Conservation (phyloP, 1,140 invertebrate species). For the Drosophila prosaltans region DNA sequence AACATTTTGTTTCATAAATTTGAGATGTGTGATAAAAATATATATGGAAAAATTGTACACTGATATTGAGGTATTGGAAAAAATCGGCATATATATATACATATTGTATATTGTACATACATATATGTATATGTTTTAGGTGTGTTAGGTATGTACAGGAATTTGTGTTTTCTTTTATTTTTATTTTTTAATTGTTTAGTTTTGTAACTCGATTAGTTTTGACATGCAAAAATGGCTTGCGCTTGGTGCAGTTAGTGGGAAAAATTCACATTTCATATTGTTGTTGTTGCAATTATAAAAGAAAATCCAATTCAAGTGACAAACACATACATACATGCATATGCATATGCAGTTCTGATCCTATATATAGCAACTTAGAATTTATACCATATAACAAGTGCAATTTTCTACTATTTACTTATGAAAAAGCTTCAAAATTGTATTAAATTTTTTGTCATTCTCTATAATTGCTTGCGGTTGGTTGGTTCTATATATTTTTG, state of each 20-base stretch:
- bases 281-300: conserved; percentile 40
- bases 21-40: conserved; percentile 64
- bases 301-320: conserved; percentile 9
- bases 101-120: conserved; percentile 22
- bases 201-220: conserved; percentile 62
- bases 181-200: conserved; percentile 24
- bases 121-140: conserved; percentile 30
- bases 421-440: conserved; percentile 74
- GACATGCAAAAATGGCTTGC: conserved; percentile 79
- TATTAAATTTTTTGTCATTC: conserved; percentile 48
- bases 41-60: conserved; percentile 82
- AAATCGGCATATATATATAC: conserved; percentile 74
- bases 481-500: conserved; percentile 33
- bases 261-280: conserved; percentile 55
- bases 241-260: conserved; percentile 75
- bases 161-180: conserved; percentile 14
- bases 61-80: conserved; percentile 82
- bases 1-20: conserved; percentile 48
- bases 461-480: conserved; percentile 66
- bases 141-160: conserved; percentile 62
- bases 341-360: conserved; percentile 31
- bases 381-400: conserved; percentile 63
- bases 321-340: conserved; percentile 14
- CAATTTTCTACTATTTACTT: conserved; percentile 69
- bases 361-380: conserved; percentile 66